A percentile compares a stretch with the other conserved stretches of the same genome.
Conservation (phyloP, 2,888 invertebrate species). For the Pantelozetes paolii region DNA sequence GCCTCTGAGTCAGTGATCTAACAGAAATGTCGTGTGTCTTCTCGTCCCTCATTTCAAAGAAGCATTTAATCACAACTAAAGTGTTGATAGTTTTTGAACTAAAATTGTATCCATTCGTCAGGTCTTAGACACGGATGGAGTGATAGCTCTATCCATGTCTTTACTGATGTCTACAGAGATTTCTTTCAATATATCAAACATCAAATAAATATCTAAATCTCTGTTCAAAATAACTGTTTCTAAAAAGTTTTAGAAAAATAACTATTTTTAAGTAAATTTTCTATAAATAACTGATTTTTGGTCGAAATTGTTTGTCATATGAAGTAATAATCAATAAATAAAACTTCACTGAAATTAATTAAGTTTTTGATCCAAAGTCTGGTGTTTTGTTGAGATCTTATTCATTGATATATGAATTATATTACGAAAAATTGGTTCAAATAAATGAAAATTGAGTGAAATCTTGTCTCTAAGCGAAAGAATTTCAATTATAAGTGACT, state of each 20-base stretch:
- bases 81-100: neutral
- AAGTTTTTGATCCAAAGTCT: no score
- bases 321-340: no score
- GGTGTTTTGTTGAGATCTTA: neutral
- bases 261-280: neutral
- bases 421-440: neutral
- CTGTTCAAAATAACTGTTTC: neutral
- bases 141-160: neutral
- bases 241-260: neutral
- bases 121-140: neutral
- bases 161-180: neutral
- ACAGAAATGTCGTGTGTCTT: neutral
- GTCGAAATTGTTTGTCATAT: no score
- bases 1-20: neutral
- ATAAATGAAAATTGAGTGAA: conserved; percentile 1
- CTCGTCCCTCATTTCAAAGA: neutral
- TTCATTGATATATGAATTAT: neutral
- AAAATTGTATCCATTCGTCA: conserved; percentile 12
- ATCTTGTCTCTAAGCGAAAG: neutral
- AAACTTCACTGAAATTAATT: no score
- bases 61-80: neutral
- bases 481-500: neutral
- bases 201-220: conserved; percentile 8
- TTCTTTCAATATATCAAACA: neutral
- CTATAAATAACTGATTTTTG: neutral